Evolutionary conservation across 2,797 vertebrate genomes (phyloP).

Genomic region (Amphiprion clarkii): DNA sequence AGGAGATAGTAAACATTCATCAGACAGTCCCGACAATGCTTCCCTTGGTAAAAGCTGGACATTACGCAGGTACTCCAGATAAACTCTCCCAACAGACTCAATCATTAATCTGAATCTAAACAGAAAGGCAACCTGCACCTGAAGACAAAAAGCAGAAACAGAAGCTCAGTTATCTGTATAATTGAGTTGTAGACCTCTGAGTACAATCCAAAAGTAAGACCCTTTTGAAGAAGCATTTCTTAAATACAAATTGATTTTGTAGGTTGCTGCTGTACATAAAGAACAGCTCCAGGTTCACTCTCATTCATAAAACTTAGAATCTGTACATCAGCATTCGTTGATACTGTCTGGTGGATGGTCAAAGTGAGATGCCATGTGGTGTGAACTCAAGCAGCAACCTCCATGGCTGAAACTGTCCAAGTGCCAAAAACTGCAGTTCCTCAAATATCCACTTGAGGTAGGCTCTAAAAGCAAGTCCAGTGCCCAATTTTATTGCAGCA

Average conservation of each 20-base stretch:
- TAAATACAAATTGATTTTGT: constrained; percentile 6
- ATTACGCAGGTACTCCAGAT: constrained; percentile 61
- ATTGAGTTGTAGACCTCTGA: constrained; percentile 31
- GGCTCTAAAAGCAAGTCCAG: too few species aligned
- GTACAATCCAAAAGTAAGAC: neutral
- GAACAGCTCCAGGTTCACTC: neutral
- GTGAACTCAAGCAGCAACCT: too few species aligned
- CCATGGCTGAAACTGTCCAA: too few species aligned
- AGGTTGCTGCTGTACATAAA: neutral
- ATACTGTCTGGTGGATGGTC: neutral
- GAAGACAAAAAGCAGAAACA: constrained; percentile 37
- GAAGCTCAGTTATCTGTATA: constrained; percentile 39
- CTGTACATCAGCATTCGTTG: neutral
- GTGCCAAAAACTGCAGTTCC: too few species aligned
- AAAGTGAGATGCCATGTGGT: neutral
- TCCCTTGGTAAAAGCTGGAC: constrained; percentile 61
- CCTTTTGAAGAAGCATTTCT: neutral
- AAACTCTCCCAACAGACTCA: constrained; percentile 62
- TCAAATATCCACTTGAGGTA: too few species aligned
- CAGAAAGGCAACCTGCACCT: constrained; percentile 33
- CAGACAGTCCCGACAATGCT: constrained; percentile 51
- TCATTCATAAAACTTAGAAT: neutral
- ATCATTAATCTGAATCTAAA: constrained; percentile 65
- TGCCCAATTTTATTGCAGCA: too few species aligned
- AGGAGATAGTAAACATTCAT: constrained; percentile 66